A percentile compares a stretch with the other conserved stretches of the same genome.
Evolutionary conservation across 2,888 invertebrate species (phyloP).

Genomic region (Limnephilus auricula): DNA sequence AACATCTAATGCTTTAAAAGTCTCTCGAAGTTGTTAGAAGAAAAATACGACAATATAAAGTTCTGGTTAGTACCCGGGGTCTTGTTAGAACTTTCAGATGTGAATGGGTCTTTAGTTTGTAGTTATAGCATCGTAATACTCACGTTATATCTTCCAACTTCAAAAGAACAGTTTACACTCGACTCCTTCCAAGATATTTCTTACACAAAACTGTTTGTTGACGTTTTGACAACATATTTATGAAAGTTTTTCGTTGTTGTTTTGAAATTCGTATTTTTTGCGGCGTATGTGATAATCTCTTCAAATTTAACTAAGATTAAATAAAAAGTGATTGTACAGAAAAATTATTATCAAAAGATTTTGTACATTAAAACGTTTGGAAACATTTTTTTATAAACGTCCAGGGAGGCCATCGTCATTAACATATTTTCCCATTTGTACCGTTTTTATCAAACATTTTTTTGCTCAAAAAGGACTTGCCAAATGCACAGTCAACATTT

Average conservation of each 20-base stretch:
- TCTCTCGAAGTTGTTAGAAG: background rate
- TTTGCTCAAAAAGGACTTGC: no score
- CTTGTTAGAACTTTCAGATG: conserved; percentile 24
- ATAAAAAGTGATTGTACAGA: background rate
- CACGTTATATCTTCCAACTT: conserved; percentile 15
- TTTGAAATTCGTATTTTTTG: background rate
- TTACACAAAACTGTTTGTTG: background rate
- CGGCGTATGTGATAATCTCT: background rate
- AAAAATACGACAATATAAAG: conserved; percentile 9
- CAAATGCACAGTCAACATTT: no score
- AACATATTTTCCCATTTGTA: no score
- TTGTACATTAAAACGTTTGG: no score
- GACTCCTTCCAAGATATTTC: background rate
- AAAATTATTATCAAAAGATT: no score
- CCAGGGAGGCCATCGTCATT: no score
- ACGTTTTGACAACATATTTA: background rate
- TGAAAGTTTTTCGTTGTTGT: background rate
- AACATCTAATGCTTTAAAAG: background rate
- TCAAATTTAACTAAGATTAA: background rate
- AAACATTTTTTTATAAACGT: no score
- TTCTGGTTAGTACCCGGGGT: background rate
- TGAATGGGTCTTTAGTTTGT: conserved; percentile 53
- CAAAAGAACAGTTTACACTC: conserved; percentile 21
- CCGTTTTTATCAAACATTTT: no score
- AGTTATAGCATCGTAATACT: conserved; percentile 37